Evolutionary conservation across 2,113 vertebrate genomes (phyloP).

Genomic region (Lamprotornis superbus): DNA sequence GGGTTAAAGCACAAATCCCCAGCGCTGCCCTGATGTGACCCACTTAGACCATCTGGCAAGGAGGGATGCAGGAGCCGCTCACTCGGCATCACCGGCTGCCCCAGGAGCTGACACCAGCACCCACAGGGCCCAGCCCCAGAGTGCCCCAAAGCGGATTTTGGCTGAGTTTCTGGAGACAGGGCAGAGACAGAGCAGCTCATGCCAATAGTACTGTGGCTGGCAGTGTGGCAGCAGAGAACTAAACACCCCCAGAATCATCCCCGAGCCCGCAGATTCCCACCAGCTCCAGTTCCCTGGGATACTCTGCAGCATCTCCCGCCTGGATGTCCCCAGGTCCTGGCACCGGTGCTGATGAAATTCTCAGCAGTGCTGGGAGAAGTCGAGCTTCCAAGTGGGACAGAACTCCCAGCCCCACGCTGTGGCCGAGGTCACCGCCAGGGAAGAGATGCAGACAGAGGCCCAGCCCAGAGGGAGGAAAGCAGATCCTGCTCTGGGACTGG

Average conservation of each 20-base stretch:
- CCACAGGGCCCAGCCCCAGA: not conserved
- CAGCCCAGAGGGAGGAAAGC: not conserved
- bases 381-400: fast-evolving
- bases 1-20: conserved; percentile 74
- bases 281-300: not conserved
- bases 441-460: not conserved
- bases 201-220: not conserved
- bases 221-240: fast-evolving
- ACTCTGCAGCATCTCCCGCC: not conserved
- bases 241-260: not conserved
- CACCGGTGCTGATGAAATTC: fast-evolving
- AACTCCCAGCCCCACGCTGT: fast-evolving
- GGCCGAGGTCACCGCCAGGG: fast-evolving
- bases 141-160: not conserved
- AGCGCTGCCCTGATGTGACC: conserved; percentile 69
- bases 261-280: fast-evolving
- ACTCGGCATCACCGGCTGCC: not conserved
- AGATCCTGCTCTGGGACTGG: not conserved
- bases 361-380: not conserved
- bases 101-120: not conserved
- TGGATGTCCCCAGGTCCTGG: fast-evolving
- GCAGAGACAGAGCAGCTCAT: not conserved
- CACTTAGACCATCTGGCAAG: conserved; percentile 76
- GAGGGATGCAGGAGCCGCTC: conserved; percentile 6
- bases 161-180: not conserved